Evolutionary conservation across 1,140 invertebrate species (phyloP).

Genomic region (Rhopalosiphum padi): DNA sequence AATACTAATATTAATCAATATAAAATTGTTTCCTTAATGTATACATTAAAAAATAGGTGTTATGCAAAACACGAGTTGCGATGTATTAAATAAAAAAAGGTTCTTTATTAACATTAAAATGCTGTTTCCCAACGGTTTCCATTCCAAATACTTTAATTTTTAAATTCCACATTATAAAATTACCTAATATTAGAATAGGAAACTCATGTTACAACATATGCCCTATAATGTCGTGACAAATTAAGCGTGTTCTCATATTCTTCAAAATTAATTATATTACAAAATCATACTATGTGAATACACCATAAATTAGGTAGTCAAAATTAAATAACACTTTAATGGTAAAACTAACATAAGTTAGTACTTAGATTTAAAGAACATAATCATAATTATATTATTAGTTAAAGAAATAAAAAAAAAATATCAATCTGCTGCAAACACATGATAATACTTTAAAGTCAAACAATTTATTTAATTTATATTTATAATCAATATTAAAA

Average conservation of each 20-base stretch:
- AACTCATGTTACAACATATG: slow-evolving; percentile 1
- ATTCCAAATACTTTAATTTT: background rate
- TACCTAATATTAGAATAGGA: background rate
- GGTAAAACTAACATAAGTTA: background rate
- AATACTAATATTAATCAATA: slow-evolving; percentile 10
- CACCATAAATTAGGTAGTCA: slow-evolving; percentile 31
- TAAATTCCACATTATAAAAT: background rate
- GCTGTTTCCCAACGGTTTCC: background rate
- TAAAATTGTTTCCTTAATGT: slow-evolving; percentile 26
- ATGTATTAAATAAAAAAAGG: background rate
- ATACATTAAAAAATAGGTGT: background rate
- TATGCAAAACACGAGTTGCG: background rate
- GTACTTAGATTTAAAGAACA: background rate
- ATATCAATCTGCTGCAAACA: background rate
- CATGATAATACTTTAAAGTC: slow-evolving; percentile 44
- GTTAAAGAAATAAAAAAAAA: slow-evolving; percentile 19
- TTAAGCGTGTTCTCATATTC: background rate
- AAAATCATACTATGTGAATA: slow-evolving; percentile 19
- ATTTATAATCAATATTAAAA: slow-evolving; percentile 40
- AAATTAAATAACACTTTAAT: background rate
- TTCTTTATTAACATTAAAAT: background rate
- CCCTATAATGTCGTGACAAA: background rate
- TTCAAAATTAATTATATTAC: slow-evolving; percentile 35
- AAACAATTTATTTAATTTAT: slow-evolving; percentile 27
- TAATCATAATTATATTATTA: slow-evolving; percentile 3